Percentiles rank a stretch among this genome's conserved stretches.
Conservation (phyloP, 2,113 vertebrate species). For the Rhea americana region DNA sequence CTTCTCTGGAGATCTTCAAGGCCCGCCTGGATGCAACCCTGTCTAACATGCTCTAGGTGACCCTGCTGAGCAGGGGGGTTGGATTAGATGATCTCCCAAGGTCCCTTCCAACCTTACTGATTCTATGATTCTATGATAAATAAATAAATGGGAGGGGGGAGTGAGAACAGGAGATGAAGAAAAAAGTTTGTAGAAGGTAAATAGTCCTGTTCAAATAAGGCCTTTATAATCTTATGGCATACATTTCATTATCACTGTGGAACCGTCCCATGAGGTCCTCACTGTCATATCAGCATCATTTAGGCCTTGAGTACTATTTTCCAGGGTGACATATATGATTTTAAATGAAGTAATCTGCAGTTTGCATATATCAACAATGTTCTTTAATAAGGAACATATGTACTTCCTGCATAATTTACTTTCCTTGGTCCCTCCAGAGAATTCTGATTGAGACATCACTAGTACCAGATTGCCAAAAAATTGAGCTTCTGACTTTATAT, state of each 20-base stretch:
- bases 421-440: background rate
- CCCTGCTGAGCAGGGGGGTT: no score
- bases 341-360: background rate
- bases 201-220: background rate
- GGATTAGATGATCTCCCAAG: no score
- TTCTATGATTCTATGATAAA: no score
- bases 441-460: background rate
- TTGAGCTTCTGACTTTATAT: background rate
- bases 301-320: background rate
- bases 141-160: background rate
- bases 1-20: no score
- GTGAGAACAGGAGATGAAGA: background rate
- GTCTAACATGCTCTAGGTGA: no score
- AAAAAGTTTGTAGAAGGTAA: background rate
- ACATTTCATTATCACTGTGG: background rate
- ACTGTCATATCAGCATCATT: background rate
- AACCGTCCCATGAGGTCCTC: background rate
- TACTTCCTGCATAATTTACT: background rate
- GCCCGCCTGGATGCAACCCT: no score
- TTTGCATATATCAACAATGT: background rate
- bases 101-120: no score
- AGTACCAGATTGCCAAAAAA: background rate
- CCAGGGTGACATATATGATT: background rate
- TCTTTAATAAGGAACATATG: background rate
- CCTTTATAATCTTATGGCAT: background rate